These are phyloP conservation scores for Limosa lapponica DNA, from an alignment of 2,797 vertebrate genomes.

Conservation along the genomic window DNA sequence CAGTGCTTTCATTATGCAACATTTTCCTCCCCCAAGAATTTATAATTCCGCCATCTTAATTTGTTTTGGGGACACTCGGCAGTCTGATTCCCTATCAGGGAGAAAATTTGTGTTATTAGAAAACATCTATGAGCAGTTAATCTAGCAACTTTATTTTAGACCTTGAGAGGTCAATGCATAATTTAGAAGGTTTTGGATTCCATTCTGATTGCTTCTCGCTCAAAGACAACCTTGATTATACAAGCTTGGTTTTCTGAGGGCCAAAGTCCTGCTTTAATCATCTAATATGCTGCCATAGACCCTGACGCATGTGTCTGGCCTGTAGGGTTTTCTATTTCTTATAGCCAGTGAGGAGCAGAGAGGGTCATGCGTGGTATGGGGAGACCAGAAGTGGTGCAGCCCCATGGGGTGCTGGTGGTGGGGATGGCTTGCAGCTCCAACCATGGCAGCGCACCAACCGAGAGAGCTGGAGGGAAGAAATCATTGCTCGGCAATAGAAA, in stretches of 20 bases:
- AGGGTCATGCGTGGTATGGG: accelerated
- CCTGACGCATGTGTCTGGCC: background rate
- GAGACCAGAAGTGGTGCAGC: background rate
- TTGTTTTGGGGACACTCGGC: slow-evolving; percentile 8
- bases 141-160: slow-evolving; percentile 8
- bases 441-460: accelerated
- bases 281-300: background rate
- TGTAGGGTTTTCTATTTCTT: background rate
- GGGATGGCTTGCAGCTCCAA: background rate
- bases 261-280: background rate
- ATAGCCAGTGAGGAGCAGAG: accelerated
- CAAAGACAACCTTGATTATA: background rate
- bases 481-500: accelerated
- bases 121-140: slow-evolving; percentile 39
- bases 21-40: slow-evolving; percentile 17
- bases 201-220: background rate
- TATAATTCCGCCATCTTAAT: slow-evolving; percentile 17
- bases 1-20: background rate
- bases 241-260: background rate
- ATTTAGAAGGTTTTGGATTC: slow-evolving; percentile 42
- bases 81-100: background rate
- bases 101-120: slow-evolving; percentile 28
- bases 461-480: background rate
- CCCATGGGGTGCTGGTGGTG: background rate
- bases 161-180: slow-evolving; percentile 57